Percentiles rank a stretch among this genome's conserved stretches.
Conservation (phyloP, 1,140 invertebrate species). For the Popillia japonica region DNA sequence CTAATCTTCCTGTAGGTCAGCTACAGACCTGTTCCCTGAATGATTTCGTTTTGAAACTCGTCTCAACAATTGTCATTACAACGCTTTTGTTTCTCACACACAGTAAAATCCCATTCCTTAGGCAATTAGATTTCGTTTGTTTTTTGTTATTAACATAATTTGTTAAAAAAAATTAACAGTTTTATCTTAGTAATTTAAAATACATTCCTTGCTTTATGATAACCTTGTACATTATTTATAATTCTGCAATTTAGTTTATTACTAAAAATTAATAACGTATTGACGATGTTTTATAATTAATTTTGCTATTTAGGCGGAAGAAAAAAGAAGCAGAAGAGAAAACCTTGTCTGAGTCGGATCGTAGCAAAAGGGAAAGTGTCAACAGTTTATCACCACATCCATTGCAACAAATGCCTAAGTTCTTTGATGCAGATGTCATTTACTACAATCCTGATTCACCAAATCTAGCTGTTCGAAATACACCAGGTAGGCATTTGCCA, state of each 20-base stretch:
- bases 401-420: not conserved
- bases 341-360: not conserved
- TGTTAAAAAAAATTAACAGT: no score
- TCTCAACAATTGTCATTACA: no score
- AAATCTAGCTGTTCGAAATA: not conserved
- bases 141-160: no score
- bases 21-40: no score
- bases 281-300: not conserved
- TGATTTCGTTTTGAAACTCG: no score
- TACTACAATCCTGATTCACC: constrained; percentile 11
- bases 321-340: not conserved
- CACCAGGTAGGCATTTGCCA: not conserved
- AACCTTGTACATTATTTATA: not conserved
- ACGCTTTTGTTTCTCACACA: no score
- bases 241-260: not conserved
- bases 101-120: no score
- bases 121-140: no score
- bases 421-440: not conserved
- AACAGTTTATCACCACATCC: constrained; percentile 6
- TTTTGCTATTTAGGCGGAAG: not conserved
- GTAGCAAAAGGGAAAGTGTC: not conserved
- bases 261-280: not conserved
- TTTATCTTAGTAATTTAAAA: no score
- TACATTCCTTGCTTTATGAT: no score
- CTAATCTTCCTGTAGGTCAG: no score